A percentile compares a stretch with the other conserved stretches of the same genome.
phyloP scores from a whole-genome alignment of 2,113 vertebrate species.

The Heterocephalus glaber region DNA sequence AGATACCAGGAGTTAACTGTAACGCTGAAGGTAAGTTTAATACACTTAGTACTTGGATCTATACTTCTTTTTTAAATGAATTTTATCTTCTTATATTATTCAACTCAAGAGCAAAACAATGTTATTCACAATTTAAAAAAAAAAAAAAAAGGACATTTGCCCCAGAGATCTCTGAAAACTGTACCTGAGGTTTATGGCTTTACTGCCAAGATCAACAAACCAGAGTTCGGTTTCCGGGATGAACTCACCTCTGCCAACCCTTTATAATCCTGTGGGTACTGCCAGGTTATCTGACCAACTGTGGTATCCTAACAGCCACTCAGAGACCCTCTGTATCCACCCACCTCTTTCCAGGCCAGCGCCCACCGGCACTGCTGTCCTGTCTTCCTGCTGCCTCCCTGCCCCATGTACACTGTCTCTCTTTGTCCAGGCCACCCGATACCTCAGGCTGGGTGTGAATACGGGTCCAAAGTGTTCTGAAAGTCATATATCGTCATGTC shows the following conservation, averaged over 20 bases:
- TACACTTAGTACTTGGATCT: neutral
- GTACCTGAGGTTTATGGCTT: neutral
- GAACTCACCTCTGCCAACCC: too few relatives aligned
- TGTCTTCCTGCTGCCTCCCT: neutral
- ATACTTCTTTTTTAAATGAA: neutral
- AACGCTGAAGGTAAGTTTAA: neutral
- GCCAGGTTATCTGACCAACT: neutral
- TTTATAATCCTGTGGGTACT: neutral
- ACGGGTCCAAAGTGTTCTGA: neutral
- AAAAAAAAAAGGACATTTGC: neutral
- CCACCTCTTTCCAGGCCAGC: neutral
- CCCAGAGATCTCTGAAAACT: neutral
- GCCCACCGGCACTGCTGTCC: neutral
- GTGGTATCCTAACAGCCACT: neutral
- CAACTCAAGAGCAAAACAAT: neutral
- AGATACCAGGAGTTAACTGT: neutral
- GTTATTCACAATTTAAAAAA: neutral
- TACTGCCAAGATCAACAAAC: neutral
- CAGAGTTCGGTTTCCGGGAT: neutral
- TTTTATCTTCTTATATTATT: neutral
- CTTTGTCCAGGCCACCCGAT: rapidly evolving
- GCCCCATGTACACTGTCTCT: neutral
- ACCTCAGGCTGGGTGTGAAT: neutral
- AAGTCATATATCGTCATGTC: neutral
- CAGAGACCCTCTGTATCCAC: neutral